Evolutionary conservation across 2,888 invertebrate genomes (phyloP).

Genomic region (Tetheella fluctuosa): DNA sequence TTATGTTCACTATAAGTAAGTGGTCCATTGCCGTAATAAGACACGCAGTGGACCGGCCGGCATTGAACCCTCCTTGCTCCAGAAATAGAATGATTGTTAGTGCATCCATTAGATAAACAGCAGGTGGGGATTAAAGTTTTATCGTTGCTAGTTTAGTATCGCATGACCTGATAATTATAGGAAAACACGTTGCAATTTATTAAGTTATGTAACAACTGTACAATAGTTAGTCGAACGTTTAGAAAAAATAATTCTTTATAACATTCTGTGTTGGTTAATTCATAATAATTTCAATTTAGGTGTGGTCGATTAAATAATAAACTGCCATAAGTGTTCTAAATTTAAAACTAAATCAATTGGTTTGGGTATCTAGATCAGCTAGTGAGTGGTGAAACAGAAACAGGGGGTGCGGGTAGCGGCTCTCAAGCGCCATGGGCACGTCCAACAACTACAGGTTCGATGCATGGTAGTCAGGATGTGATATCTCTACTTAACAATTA

Average conservation of each 20-base stretch:
- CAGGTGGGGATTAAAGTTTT: constrained; percentile 17
- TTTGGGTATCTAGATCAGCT: constrained; percentile 75
- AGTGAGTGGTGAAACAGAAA: constrained; percentile 73
- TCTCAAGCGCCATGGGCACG: constrained; percentile 70
- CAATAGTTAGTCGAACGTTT: too few relatives aligned
- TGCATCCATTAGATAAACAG: constrained; percentile 31
- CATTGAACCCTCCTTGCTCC: constrained; percentile 45
- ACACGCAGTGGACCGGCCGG: constrained; percentile 29
- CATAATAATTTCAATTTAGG: neutral
- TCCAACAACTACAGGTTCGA: constrained; percentile 78
- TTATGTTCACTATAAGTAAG: constrained; percentile 13
- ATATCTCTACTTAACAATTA: constrained; percentile 4
- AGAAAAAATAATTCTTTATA: too few relatives aligned
- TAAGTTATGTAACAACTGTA: too few relatives aligned
- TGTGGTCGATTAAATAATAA: neutral
- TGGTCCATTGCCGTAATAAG: constrained; percentile 38
- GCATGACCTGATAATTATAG: neutral
- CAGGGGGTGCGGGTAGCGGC: constrained; percentile 65
- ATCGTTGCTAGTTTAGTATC: neutral
- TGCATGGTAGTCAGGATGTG: constrained; percentile 58
- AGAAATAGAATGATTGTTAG: constrained; percentile 42
- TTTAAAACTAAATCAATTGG: constrained; percentile 26
- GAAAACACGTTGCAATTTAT: neutral
- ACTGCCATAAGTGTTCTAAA: constrained; percentile 6
- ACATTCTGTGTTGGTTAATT: too few relatives aligned